Percentiles rank a stretch among this genome's conserved stretches.
Conservation (phyloP, 2,113 vertebrate species). For the Limanda limanda region DNA sequence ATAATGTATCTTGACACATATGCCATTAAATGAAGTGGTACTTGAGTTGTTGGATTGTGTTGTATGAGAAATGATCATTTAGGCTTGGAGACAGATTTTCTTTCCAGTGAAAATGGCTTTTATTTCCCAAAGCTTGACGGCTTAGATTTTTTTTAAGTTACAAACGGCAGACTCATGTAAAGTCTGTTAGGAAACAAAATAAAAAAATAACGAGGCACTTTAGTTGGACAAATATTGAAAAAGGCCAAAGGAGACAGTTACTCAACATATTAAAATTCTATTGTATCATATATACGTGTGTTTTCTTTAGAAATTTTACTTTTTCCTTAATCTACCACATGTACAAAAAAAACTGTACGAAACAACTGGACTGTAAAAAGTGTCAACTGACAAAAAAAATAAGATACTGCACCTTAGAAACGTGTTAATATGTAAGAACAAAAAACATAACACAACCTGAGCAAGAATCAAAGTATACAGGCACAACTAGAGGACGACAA, state of each 20-base stretch:
- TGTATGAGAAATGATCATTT: no score
- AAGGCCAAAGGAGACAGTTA: background rate
- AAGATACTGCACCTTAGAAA: constrained; percentile 19
- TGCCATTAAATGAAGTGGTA: background rate
- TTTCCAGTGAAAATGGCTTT: constrained; percentile 64
- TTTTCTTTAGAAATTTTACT: background rate
- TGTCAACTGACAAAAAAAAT: background rate
- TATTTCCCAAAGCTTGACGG: constrained; percentile 60
- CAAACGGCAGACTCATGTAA: constrained; percentile 50
- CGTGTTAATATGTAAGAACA: constrained; percentile 18
- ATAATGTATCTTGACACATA: background rate
- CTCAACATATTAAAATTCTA: background rate
- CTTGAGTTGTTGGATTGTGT: background rate
- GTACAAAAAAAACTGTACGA: background rate
- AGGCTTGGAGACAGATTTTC: no score
- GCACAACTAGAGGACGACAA: constrained; percentile 6
- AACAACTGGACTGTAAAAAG: constrained; percentile 21
- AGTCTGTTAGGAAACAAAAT: no score
- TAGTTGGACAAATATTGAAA: constrained; percentile 25
- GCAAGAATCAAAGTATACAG: constrained; percentile 20
- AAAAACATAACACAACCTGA: constrained; percentile 49
- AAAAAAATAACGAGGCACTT: constrained; percentile 26
- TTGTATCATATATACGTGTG: background rate
- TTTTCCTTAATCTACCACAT: background rate
- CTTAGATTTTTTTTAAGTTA: constrained; percentile 27